phyloP scores from a whole-genome alignment of 2,888 invertebrate species.

The Pasiphila rectangulata region DNA sequence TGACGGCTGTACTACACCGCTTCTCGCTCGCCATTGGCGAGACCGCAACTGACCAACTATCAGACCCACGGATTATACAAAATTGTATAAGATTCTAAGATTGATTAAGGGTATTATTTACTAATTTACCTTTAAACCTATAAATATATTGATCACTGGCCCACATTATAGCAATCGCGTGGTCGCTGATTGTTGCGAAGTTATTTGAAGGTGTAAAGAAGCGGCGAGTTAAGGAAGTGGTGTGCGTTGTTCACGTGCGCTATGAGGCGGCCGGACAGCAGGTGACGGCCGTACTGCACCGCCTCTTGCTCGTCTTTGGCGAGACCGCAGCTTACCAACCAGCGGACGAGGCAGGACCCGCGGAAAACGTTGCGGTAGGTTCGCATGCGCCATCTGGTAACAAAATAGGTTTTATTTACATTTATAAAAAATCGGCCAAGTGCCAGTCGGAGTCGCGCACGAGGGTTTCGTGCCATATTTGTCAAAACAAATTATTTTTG shows the following conservation, averaged over 20 bases:
- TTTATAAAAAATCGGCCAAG: too few species aligned
- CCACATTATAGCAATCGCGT: neutral
- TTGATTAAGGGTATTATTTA: neutral
- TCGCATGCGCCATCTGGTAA: slow-evolving; percentile 89
- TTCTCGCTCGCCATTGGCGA: too few species aligned
- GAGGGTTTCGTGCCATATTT: too few species aligned
- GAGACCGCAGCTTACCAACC: slow-evolving; percentile 91
- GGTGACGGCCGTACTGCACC: slow-evolving; percentile 88
- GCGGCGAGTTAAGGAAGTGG: slow-evolving; percentile 91
- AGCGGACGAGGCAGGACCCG: slow-evolving; percentile 91
- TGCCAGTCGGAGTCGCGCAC: too few species aligned
- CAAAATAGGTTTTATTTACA: too few species aligned
- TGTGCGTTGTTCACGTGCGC: slow-evolving; percentile 91
- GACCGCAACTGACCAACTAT: too few species aligned
- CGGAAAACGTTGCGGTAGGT: slow-evolving; percentile 90
- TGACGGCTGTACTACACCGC: too few species aligned
- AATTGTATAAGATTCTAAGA: too few species aligned
- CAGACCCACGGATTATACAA: too few species aligned
- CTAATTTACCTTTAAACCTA: too few species aligned
- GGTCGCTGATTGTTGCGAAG: neutral
- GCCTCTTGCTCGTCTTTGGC: slow-evolving; percentile 90
- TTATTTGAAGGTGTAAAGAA: slow-evolving; percentile 88
- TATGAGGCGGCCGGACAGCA: slow-evolving; percentile 91
- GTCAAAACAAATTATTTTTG: too few species aligned
- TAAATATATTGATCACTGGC: too few species aligned